A percentile compares a stretch with the other conserved stretches of the same genome.
phyloP scores from a whole-genome alignment of 2,888 invertebrate genomes.

The Diadegma fenestrale region DNA sequence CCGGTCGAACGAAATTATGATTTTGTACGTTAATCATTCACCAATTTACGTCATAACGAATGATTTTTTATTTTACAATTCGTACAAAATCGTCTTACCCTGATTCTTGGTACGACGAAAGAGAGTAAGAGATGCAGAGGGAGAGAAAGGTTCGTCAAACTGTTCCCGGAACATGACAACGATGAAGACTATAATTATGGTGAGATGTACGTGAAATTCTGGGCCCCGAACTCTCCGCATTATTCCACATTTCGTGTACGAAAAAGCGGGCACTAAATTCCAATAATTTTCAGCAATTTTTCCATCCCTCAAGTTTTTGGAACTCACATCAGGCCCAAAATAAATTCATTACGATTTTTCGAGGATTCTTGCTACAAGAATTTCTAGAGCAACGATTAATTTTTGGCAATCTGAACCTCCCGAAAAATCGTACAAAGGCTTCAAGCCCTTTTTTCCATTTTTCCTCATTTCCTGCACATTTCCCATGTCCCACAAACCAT shows the following conservation, averaged over 20 bases:
- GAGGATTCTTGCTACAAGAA: not conserved
- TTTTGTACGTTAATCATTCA: not conserved
- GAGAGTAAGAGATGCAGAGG: conserved; percentile 15
- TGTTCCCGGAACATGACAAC: conserved; percentile 78
- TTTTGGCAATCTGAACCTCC: not conserved
- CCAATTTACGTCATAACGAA: not conserved
- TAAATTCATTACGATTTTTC: not conserved
- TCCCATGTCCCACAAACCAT: not conserved
- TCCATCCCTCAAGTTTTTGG: not conserved
- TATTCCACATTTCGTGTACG: conserved; percentile 40
- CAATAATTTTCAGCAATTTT: conserved; percentile 64
- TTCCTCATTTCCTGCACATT: not conserved
- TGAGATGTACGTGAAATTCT: conserved; percentile 22
- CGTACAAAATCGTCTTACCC: conserved; percentile 67
- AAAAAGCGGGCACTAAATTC: conserved; percentile 55
- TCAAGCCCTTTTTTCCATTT: not conserved
- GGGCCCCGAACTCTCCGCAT: conserved; percentile 25
- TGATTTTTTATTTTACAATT: not conserved
- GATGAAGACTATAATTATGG: conserved; percentile 78
- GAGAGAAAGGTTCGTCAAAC: conserved; percentile 69
- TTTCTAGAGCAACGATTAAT: not conserved
- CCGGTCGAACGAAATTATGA: not conserved
- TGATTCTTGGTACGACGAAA: conserved; percentile 70
- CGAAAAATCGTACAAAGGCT: not conserved
- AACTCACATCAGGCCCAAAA: not conserved